These are phyloP conservation scores for Aphodius granarius DNA, from an alignment of 2,888 invertebrate genomes.

Conservation along the genomic window DNA sequence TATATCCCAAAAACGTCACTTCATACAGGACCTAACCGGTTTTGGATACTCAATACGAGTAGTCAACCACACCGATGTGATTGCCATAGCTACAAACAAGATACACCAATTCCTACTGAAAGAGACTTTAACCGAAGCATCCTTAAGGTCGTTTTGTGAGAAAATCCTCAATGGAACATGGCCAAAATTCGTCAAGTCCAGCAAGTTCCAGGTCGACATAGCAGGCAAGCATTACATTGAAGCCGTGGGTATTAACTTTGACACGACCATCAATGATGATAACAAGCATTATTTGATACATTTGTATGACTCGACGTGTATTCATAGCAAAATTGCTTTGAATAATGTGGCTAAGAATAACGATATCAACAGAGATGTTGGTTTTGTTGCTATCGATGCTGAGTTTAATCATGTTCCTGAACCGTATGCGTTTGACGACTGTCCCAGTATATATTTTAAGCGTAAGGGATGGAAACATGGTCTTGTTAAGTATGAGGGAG, in stretches of 20 bases:
- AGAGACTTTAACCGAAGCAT: background rate
- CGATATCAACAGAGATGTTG: background rate
- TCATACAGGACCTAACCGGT: background rate
- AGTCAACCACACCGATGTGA: background rate
- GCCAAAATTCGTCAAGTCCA: background rate
- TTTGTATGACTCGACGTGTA: background rate
- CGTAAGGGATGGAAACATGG: background rate
- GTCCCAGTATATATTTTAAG: background rate
- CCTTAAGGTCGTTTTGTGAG: background rate
- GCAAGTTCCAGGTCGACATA: background rate
- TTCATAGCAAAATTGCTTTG: background rate
- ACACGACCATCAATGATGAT: background rate
- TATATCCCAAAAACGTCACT: background rate
- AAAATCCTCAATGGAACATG: background rate
- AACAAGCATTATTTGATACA: background rate
- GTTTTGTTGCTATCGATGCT: background rate
- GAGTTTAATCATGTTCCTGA: background rate
- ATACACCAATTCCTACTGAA: background rate
- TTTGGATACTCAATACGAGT: background rate
- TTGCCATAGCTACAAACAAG: background rate
- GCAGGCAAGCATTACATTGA: background rate
- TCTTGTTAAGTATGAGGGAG: background rate
- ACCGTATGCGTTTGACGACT: background rate
- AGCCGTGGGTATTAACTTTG: background rate
- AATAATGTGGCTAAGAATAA: background rate